phyloP scores from a whole-genome alignment of 2,888 invertebrate genomes.

The Synergus gifuensis region DNA sequence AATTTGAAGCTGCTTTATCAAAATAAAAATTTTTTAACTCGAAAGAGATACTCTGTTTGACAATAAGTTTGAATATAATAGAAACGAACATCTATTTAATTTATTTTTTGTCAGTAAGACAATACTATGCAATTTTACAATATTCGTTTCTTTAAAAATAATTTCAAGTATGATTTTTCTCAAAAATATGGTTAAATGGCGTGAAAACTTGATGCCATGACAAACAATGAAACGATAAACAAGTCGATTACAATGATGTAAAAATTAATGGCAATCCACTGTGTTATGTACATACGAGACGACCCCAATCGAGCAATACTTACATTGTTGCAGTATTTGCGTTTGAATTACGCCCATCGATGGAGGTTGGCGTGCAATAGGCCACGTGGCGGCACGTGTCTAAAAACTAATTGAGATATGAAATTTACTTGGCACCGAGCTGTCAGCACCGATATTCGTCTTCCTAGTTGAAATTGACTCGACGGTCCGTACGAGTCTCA shows the following conservation, averaged over 20 bases:
- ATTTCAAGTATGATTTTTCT: too few species aligned
- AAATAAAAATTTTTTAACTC: too few species aligned
- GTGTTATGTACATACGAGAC: neutral
- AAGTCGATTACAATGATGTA: neutral
- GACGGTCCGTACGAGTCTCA: neutral
- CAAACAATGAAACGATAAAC: conserved; percentile 18
- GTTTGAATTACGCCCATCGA: conserved; percentile 68
- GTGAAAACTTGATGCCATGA: neutral
- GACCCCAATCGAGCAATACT: conserved; percentile 33
- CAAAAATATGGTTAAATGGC: neutral
- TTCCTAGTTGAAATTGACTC: conserved; percentile 40
- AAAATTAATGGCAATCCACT: neutral
- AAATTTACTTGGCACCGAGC: conserved; percentile 74
- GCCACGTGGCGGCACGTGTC: conserved; percentile 76
- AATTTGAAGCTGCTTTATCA: too few species aligned
- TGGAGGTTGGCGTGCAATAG: conserved; percentile 52
- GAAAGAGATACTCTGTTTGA: too few species aligned
- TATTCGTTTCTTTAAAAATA: too few species aligned
- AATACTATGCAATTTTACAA: too few species aligned
- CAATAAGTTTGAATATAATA: too few species aligned
- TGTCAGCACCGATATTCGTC: conserved; percentile 68
- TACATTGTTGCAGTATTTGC: conserved; percentile 66
- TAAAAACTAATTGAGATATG: conserved; percentile 77
- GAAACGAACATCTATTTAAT: too few species aligned
- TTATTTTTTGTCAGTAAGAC: too few species aligned